Base-by-base conservation (phyloP, 2,797 vertebrate genomes). In the Alosa sapidissima region DNA sequence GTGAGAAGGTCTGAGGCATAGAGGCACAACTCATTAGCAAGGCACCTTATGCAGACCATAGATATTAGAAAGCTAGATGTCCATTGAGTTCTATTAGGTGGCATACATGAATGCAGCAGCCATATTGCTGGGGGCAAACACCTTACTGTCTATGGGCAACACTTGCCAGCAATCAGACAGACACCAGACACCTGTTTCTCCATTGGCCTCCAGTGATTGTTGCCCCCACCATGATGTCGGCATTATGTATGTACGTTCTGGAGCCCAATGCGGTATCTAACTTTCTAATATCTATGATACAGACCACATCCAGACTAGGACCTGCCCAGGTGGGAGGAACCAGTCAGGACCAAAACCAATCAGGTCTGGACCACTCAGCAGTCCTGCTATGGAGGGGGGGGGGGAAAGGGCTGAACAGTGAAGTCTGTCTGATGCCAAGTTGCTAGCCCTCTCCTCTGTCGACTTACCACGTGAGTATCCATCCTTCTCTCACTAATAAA, bases 401-500 rank as follows among this genome's bases (percentile, higher is more conserved):
- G n/a, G 83, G 24, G 21, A 83, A 41, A 65, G 36, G 48, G 55
- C 45, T n/a, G n/a, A 62, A 65, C 55, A 75, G 13, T 6, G 68
- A 78, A 88, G 85, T 89, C 84, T 82, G 85, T 87, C 86, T 81
- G 81, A 85, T 78, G 87, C 88, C 86, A 85, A 83, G 78, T 84
- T 85, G 86, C 85, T 81, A 81, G 85, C 83, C 89, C 72, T 78
- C 72, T 78, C 41, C 86, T 87, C 81, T 89, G 86, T 89, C 75
- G 88, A 87, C 87, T 85, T 86, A 84, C 87, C 85, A 84, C 82
- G 83, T 86, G 84, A 89, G 85, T 90, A 89, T 91, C 85, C 88
- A 90, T 91, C 89, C 86, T 81, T 90, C 87, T 89, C 89, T 89
- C 89, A 88, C 90, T 87, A 90, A 92, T 90, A 90, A 93, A 91